A percentile compares a stretch with the other conserved stretches of the same genome.
These are phyloP conservation scores for Barypeithes pellucidus DNA, from an alignment of 2,888 invertebrate genomes.

Conservation along the genomic window DNA sequence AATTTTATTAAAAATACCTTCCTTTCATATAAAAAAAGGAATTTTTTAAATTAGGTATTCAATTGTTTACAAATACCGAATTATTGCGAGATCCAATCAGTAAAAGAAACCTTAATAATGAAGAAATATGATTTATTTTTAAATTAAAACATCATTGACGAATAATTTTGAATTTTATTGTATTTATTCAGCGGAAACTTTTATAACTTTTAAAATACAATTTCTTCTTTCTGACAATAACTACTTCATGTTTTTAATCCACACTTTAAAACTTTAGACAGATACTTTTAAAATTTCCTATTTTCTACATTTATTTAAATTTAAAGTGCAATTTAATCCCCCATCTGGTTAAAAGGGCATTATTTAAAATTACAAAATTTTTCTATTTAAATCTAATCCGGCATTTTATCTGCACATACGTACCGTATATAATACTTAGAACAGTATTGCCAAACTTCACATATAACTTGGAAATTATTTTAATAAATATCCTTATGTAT, in stretches of 20 bases:
- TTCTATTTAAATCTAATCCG: neutral
- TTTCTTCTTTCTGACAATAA: no score
- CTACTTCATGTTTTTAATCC: no score
- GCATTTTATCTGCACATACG: neutral
- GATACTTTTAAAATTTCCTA: neutral
- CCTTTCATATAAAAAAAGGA: neutral
- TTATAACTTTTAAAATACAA: no score
- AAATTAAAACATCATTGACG: neutral
- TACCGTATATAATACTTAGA: neutral
- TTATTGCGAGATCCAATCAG: no score
- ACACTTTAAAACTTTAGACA: neutral
- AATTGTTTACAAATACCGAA: neutral
- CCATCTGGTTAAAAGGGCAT: neutral
- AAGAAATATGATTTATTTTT: neutral
- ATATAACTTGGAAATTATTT: no score
- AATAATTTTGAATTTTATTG: no score
- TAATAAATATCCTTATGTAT: no score
- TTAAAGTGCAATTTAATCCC: neutral
- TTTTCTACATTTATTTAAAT: neutral
- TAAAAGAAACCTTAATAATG: no score
- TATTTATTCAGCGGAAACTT: no score
- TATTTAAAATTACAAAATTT: neutral
- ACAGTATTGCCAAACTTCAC: neutral
- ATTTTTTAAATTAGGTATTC: neutral
- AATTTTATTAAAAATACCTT: constrained; percentile 8